Evolutionary conservation across 2,113 vertebrate species (phyloP).

Genomic region (Pteronura brasiliensis): DNA sequence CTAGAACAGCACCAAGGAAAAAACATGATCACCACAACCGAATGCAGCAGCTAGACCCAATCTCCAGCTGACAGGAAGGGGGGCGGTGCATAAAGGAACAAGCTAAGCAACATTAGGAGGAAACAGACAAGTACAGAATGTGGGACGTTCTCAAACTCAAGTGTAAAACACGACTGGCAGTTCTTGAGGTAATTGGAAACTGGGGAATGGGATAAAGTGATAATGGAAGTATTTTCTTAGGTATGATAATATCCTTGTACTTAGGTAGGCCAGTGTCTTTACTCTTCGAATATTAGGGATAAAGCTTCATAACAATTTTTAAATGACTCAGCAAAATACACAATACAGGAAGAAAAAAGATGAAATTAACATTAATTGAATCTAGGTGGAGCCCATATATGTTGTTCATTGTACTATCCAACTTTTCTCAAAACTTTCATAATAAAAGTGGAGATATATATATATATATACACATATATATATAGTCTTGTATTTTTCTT

Average conservation of each 20-base stretch:
- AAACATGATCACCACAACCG: not conserved
- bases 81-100: not conserved
- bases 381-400: not conserved
- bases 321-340: not conserved
- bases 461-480: not conserved
- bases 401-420: not conserved
- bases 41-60: not conserved
- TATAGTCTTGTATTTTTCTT: conserved; percentile 4
- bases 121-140: not conserved
- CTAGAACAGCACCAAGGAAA: not conserved
- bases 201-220: not conserved
- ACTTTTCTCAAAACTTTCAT: conserved; percentile 3
- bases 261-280: not conserved
- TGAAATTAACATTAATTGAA: not conserved
- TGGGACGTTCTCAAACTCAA: not conserved
- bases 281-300: not conserved
- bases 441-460: not conserved
- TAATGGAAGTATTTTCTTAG: not conserved
- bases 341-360: not conserved
- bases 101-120: not conserved
- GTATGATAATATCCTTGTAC: not conserved
- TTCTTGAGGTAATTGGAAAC: not conserved
- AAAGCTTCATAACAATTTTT: not conserved
- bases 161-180: not conserved
- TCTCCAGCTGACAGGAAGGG: not conserved